phyloP scores from a whole-genome alignment of 1,140 invertebrate genomes.

The Oscheius sp. region DNA sequence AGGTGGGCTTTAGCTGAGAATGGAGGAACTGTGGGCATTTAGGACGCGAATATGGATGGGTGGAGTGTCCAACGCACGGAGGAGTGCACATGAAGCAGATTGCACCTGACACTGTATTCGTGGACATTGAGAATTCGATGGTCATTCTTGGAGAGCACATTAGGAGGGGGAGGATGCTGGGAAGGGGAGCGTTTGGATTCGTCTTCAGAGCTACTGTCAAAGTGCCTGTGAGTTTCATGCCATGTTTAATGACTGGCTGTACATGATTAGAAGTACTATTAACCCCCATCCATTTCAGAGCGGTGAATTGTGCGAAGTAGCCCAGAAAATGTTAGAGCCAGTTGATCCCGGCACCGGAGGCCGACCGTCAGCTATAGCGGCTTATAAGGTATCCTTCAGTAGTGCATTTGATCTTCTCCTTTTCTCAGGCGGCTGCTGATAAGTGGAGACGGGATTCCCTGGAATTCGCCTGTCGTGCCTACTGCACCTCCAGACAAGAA shows the following conservation, averaged over 20 bases:
- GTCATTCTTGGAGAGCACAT: constrained; percentile 78
- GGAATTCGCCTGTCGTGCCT: constrained; percentile 87
- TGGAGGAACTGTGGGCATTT: no score
- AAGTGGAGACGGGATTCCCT: constrained; percentile 87
- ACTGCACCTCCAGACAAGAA: constrained; percentile 89
- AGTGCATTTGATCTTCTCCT: no score
- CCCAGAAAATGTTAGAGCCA: constrained; percentile 91
- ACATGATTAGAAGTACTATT: no score
- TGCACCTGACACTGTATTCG: constrained; percentile 80
- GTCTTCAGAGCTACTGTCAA: constrained; percentile 82
- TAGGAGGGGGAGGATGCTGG: constrained; percentile 75
- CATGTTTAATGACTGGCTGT: no score
- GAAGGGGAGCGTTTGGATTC: constrained; percentile 93
- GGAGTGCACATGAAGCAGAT: constrained; percentile 73
- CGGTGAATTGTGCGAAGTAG: constrained; percentile 69
- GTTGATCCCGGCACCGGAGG: constrained; percentile 79
- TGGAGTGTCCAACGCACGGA: constrained; percentile 73
- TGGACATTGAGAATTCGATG: constrained; percentile 78
- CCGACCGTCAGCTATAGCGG: constrained; percentile 72
- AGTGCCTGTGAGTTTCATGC: constrained; percentile 1
- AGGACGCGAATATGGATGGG: constrained; percentile 64
- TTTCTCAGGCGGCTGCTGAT: constrained; percentile 64
- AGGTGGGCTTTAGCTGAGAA: constrained; percentile 76
- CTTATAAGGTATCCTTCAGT: no score
- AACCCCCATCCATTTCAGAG: no score